Evolutionary conservation across 2,888 invertebrate species (phyloP).

Genomic region (Campopleginae sp.): DNA sequence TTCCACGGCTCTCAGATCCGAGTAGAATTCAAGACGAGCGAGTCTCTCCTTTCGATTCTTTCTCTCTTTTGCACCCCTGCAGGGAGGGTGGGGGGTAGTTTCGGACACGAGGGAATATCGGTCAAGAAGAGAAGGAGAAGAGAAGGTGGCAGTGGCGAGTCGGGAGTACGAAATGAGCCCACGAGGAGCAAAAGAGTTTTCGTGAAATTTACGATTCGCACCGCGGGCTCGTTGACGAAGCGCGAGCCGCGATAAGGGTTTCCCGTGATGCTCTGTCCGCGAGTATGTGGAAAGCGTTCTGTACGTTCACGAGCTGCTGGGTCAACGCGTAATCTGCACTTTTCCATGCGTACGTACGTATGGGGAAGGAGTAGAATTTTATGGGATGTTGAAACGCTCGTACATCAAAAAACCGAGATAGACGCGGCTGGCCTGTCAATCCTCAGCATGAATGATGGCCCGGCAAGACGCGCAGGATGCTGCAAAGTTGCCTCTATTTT

Average conservation of each 20-base stretch:
- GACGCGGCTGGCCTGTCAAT: constrained; percentile 57
- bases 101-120: constrained; percentile 59
- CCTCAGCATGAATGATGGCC: constrained; percentile 59
- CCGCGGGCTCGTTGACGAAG: constrained; percentile 54
- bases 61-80: neutral
- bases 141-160: neutral
- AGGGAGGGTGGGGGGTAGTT: constrained; percentile 28
- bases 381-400: constrained; percentile 37
- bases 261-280: constrained; percentile 31
- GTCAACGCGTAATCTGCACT: constrained; percentile 9
- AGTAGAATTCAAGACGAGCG: constrained; percentile 25
- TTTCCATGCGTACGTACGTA: neutral
- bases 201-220: constrained; percentile 60
- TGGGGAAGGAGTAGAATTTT: constrained; percentile 32
- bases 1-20: neutral
- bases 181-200: constrained; percentile 32
- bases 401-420: constrained; percentile 55
- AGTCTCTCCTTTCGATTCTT: neutral
- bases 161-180: constrained; percentile 39
- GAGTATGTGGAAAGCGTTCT: constrained; percentile 53
- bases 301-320: neutral
- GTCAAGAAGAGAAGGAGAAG: neutral
- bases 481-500: neutral
- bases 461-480: neutral
- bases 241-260: constrained; percentile 50